Conservation (phyloP, 2,888 invertebrate species). For the Tetanocera ferruginea region DNA sequence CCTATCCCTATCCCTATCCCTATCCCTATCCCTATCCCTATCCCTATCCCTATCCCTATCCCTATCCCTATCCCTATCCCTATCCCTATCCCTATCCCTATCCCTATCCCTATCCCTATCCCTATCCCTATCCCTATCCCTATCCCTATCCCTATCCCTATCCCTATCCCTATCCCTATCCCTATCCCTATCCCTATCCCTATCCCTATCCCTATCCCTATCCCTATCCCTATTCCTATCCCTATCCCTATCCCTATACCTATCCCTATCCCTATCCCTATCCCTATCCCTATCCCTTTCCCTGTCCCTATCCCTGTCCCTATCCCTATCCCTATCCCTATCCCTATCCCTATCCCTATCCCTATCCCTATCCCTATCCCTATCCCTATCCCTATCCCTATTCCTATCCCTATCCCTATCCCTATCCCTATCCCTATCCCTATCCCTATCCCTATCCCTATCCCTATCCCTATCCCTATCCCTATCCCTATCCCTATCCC, state of each 20-base stretch:
- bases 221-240: neutral
- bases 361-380: neutral
- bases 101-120: neutral
- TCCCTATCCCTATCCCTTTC: no score
- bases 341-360: slow-evolving; percentile 14
- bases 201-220: neutral
- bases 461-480: no score
- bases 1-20: no score
- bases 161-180: neutral
- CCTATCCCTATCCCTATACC: no score
- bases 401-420: no score
- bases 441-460: no score
- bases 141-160: neutral
- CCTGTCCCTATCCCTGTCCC: no score
- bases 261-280: no score
- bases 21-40: no score
- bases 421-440: no score
- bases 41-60: neutral
- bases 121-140: neutral
- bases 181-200: neutral
- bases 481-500: no score
- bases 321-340: neutral
- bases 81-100: neutral
- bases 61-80: neutral
- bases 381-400: neutral